A percentile compares a stretch with the other conserved stretches of the same genome.
phyloP scores from a whole-genome alignment of 2,113 vertebrate species.

The Cryptotis parvus region DNA sequence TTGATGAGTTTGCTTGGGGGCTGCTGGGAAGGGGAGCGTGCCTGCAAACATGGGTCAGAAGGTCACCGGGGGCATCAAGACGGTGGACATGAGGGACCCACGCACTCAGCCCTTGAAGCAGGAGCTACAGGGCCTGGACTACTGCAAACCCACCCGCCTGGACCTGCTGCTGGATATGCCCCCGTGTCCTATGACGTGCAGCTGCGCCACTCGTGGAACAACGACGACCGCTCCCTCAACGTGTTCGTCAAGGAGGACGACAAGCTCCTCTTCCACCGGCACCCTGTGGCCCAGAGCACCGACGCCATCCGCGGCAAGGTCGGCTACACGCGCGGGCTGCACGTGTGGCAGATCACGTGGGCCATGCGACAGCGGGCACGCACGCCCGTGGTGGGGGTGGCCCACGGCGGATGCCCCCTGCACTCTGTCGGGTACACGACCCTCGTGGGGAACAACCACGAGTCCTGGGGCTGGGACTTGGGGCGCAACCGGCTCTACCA shows the following conservation, averaged over 20 bases:
- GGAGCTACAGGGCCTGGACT: slow-evolving; percentile 95
- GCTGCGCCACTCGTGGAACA: slow-evolving; percentile 97
- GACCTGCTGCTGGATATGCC: slow-evolving; percentile 98
- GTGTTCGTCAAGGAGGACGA: slow-evolving; percentile 99
- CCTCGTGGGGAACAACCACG: slow-evolving; percentile 95
- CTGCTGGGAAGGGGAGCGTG: slow-evolving; percentile 37
- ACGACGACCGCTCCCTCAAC: slow-evolving; percentile 96
- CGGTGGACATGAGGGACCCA: slow-evolving; percentile 97
- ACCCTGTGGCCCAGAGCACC: slow-evolving; percentile 98
- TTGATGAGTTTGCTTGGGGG: slow-evolving; percentile 81
- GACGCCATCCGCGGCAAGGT: slow-evolving; percentile 96
- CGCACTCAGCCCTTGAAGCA: slow-evolving; percentile 95
- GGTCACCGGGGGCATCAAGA: slow-evolving; percentile 98
- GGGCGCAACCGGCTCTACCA: slow-evolving; percentile 98
- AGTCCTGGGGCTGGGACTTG: slow-evolving; percentile 99
- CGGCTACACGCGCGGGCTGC: slow-evolving; percentile 96
- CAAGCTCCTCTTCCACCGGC: slow-evolving; percentile 97
- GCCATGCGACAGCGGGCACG: slow-evolving; percentile 97
- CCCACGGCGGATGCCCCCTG: slow-evolving; percentile 93
- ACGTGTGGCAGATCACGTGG: slow-evolving; percentile 99
- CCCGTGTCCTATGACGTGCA: slow-evolving; percentile 89
- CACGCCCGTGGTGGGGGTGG: slow-evolving; percentile 98
- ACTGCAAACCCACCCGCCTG: slow-evolving; percentile 95
- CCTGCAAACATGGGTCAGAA: slow-evolving; percentile 95
- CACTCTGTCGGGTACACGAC: slow-evolving; percentile 98